Evolutionary conservation across 1,140 invertebrate species (phyloP).

Genomic region (Drosophila setifemur): DNA sequence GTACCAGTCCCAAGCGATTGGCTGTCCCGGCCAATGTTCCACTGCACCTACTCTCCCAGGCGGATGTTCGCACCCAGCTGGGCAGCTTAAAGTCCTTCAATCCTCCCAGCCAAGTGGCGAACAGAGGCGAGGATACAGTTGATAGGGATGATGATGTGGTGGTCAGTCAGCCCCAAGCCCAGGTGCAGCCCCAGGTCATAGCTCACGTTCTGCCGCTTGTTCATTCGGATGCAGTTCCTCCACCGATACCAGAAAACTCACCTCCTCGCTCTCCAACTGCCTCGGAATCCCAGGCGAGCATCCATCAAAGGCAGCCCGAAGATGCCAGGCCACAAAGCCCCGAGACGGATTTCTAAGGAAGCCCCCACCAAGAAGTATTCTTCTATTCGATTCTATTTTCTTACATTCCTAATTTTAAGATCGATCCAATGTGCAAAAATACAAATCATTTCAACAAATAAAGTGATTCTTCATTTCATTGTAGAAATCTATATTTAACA

Average conservation of each 20-base stretch:
- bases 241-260: background rate
- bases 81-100: slow-evolving; percentile 71
- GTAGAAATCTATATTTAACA: background rate
- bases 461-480: slow-evolving; percentile 26
- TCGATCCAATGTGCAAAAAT: slow-evolving; percentile 1
- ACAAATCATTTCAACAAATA: slow-evolving; percentile 43
- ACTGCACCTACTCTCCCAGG: slow-evolving; percentile 69
- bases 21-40: slow-evolving; percentile 75
- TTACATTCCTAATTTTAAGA: slow-evolving; percentile 12
- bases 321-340: slow-evolving; percentile 68
- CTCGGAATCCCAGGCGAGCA: background rate
- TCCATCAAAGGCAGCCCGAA: slow-evolving; percentile 14
- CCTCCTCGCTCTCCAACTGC: background rate
- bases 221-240: background rate
- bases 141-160: slow-evolving; percentile 15
- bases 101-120: background rate
- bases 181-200: slow-evolving; percentile 5
- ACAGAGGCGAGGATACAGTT: slow-evolving; percentile 16
- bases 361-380: slow-evolving; percentile 14
- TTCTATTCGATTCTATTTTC: slow-evolving; percentile 19
- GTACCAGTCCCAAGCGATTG: slow-evolving; percentile 66
- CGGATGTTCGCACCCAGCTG: slow-evolving; percentile 70
- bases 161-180: slow-evolving; percentile 2
- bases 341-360: slow-evolving; percentile 71
- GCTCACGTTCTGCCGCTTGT: slow-evolving; percentile 8